Conservation (phyloP, 2,888 invertebrate species). For the Dione juno region DNA sequence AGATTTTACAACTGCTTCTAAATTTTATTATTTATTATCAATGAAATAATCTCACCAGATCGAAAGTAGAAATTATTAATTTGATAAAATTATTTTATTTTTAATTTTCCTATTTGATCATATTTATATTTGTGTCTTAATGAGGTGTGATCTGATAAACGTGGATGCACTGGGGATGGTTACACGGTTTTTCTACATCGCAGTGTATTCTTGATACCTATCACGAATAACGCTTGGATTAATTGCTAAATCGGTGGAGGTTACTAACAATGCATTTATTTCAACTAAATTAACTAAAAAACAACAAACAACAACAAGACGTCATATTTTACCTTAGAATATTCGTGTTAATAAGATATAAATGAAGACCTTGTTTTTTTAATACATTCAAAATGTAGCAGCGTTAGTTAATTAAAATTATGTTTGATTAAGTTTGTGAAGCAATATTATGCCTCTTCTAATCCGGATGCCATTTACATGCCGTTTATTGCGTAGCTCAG, state of each 20-base stretch:
- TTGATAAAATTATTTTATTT: too few species aligned
- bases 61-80: too few species aligned
- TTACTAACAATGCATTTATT: constrained; percentile 49
- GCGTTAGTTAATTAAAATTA: constrained; percentile 37
- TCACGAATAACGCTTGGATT: constrained; percentile 57
- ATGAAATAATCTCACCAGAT: too few species aligned
- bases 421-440: constrained; percentile 35
- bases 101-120: too few species aligned
- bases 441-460: constrained; percentile 34
- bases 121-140: constrained; percentile 38
- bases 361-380: background rate
- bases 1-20: too few species aligned
- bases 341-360: background rate
- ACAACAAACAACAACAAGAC: background rate
- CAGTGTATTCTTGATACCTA: constrained; percentile 54
- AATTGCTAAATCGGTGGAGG: constrained; percentile 58
- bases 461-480: constrained; percentile 35
- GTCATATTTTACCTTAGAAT: background rate
- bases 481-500: constrained; percentile 28
- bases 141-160: constrained; percentile 79
- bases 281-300: constrained; percentile 12
- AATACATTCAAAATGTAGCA: constrained; percentile 34
- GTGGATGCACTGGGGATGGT: constrained; percentile 73
- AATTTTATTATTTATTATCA: too few species aligned
- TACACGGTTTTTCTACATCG: constrained; percentile 63